Evolutionary conservation across 2,113 vertebrate species (phyloP), one percentile per base, ranked within the genome.

Genomic region (Geococcyx californianus): DNA sequence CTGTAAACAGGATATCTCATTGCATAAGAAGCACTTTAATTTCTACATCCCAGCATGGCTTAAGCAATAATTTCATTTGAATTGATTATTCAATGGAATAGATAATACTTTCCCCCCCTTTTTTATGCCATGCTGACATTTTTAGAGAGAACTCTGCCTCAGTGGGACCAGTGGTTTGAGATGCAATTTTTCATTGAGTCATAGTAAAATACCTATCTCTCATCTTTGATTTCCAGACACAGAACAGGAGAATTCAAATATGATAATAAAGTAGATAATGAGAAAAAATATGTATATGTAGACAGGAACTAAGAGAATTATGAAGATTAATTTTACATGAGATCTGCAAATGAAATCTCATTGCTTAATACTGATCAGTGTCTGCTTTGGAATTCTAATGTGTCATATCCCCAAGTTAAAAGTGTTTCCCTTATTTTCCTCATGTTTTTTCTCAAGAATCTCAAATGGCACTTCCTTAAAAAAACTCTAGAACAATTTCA

Each of bases 261-360:
- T 75, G 93, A 79, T 97, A 97, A 96, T 96, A 94, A 95, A 95
- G 81, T 72, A 96, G 95, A 94, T 96, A 97, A 96, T 95, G 90
- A 97, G 89, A 89, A 97, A 95, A 97, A 94, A 96, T 80, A 91
- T 77, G 64, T 94, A 88, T 75, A 94, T 91, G 75, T 72, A 96
- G 97, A 90, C 95, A 97, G 96, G 92, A 97, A 97, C 96, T 95
- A 78, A 97, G 94, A 97, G 90, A 98, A 97, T 96, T 97, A 97
- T 92, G 94, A 94, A 97, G 97, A 98, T 97, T 96, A 97, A 97
- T 97, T 97, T 98, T 97, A 95, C 95, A 96, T 98, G 96, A 96
- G 96, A 95, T 91, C 96, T 97, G 94, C 86, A 97, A 97, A 97
- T 96, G 90, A 97, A 97, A 94, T 92, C 90, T 96, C 83, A 83